These are phyloP conservation scores for Peromyscus aztecus DNA, from an alignment of 2,797 vertebrate species.

Conservation along the genomic window DNA sequence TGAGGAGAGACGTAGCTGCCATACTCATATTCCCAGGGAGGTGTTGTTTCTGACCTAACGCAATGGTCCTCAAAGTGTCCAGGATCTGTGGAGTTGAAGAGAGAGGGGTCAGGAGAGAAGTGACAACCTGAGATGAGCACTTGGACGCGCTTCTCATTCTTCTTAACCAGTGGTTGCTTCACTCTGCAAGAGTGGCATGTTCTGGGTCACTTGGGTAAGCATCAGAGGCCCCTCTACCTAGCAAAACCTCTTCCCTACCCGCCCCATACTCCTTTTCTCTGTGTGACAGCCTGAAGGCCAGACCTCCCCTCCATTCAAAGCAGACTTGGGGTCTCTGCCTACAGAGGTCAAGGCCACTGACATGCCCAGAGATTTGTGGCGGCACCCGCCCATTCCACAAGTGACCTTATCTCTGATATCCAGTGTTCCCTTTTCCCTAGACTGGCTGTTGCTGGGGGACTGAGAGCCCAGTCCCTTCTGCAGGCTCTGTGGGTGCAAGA, in stretches of 20 bases:
- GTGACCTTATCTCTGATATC: neutral
- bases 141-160: neutral
- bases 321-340: neutral
- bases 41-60: neutral
- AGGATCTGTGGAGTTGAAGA: neutral
- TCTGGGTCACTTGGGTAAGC: neutral
- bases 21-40: neutral
- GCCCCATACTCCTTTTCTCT: neutral
- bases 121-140: no score
- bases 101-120: no score
- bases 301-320: neutral
- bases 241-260: neutral
- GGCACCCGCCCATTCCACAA: neutral
- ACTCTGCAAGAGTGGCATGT: fast-evolving
- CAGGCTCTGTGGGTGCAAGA: neutral
- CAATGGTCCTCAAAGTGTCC: neutral
- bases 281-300: neutral
- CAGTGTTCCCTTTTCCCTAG: neutral
- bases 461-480: neutral
- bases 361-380: fast-evolving
- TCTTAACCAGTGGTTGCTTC: neutral
- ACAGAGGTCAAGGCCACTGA: neutral
- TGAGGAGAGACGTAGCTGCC: fast-evolving
- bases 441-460: neutral
- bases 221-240: neutral